Conservation (phyloP, 1,140 invertebrate genomes). For the Reticulitermes speratus region DNA sequence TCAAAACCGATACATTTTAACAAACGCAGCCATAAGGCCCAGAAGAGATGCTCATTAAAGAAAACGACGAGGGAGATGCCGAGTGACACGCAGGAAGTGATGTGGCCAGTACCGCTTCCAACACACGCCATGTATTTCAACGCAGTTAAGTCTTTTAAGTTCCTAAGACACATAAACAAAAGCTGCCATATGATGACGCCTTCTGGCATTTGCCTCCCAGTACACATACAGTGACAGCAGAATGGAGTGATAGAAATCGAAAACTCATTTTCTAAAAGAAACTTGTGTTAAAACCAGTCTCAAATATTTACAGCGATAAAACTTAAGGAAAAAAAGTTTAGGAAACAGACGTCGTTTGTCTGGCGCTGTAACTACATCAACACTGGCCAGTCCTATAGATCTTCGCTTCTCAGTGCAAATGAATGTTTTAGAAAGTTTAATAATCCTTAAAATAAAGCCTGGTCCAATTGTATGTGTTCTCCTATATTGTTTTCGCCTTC, state of each 20-base stretch:
- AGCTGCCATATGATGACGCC: not conserved
- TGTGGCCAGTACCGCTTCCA: not conserved
- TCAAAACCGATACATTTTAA: no score
- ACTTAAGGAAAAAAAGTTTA: not conserved
- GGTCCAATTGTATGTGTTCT: no score
- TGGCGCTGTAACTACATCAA: not conserved
- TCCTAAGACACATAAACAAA: not conserved
- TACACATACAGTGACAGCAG: not conserved
- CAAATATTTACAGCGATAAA: conserved; percentile 7
- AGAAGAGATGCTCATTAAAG: no score
- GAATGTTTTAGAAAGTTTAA: no score
- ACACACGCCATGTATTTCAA: not conserved
- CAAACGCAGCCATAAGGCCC: no score
- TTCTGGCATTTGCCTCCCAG: not conserved
- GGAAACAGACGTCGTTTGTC: not conserved
- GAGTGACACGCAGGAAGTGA: not conserved
- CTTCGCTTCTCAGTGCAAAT: no score
- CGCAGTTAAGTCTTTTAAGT: not conserved
- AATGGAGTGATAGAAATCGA: not conserved
- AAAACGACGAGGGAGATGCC: no score
- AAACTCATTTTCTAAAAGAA: conserved; percentile 7
- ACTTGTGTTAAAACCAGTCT: not conserved
- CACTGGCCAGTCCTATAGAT: not conserved
- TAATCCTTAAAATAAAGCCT: no score
- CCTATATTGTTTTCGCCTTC: no score